Base-by-base conservation (phyloP, 2,888 invertebrate genomes). In the Siphlonurus alternatus region DNA sequence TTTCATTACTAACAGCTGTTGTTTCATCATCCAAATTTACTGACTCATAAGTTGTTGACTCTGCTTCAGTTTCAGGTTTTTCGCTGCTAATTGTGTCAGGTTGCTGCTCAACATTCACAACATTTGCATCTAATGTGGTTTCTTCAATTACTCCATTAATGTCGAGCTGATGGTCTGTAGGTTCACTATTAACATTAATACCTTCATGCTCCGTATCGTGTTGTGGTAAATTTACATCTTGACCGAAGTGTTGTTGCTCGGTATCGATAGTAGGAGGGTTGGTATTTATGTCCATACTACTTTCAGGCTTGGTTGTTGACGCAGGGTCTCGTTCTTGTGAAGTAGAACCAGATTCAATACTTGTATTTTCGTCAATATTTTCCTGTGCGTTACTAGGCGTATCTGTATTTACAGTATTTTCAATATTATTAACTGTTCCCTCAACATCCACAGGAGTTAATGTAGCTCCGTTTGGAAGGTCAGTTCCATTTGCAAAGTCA, bases 101-200 rank as follows among this genome's bases (percentile, higher is more conserved):
- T 61, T 25, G 24, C 25, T 61, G 65, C 53, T 65, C 63, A 20
- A 56, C 60, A 63, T 59, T 59, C 59, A 64, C 67, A 59, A 60
- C 38, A 63, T 59, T 51, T 51, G 59, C 38, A 54, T 63, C 59
- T 25, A 23, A 23, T 65, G 59, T 65, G 25, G 63, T 56, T 53
- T 64, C 61, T 56, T 65, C 65, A 2, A 10, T 53, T 59, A 51
- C 54, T 25, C 56, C 19, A 20, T 56, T 38, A 38, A 10, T 15
- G 5, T 38, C 38, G 38, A 15, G 38, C 15, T 38, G 38, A 10
- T 38, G 38, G 38, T 38, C 38, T 10, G 5, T 38, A 38, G 38
- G 38, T 10, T 38, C 38, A 38, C 38, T 38, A 10, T 38, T 5
- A 10, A 38, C 38, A 15, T 38, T 38, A 38, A 10, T 15, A 38